These are phyloP conservation scores for Eupristina koningsbergeri DNA, from an alignment of 1,140 invertebrate species.

Conservation along the genomic window DNA sequence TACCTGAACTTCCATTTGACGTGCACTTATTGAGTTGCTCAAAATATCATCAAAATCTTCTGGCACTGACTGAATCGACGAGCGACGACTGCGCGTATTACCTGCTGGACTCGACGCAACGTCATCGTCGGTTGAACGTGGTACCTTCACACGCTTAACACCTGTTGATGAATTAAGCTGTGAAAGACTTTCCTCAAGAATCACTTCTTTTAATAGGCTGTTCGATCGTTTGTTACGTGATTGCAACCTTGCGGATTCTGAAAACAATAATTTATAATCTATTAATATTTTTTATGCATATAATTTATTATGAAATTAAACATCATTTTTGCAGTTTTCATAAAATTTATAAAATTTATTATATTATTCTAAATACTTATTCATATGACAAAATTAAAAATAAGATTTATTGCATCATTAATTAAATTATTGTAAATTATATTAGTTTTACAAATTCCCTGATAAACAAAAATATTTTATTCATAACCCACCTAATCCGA, in stretches of 20 bases:
- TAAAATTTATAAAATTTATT: too few relatives aligned
- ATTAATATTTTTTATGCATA: too few relatives aligned
- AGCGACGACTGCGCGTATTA: conserved; percentile 57
- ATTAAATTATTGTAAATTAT: too few relatives aligned
- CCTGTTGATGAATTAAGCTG: not conserved
- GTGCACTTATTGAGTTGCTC: conserved; percentile 43
- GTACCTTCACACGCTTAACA: not conserved
- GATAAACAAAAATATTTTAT: not conserved
- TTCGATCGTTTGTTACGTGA: conserved; percentile 43
- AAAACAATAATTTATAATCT: not conserved
- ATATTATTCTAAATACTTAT: too few relatives aligned
- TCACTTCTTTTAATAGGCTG: conserved; percentile 56
- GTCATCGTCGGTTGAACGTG: not conserved
- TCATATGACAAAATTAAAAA: too few relatives aligned
- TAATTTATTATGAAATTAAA: not conserved
- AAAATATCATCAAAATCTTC: conserved; percentile 62
- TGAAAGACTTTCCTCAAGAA: conserved; percentile 51
- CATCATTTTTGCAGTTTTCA: too few relatives aligned
- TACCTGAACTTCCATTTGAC: not conserved
- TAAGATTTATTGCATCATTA: too few relatives aligned
- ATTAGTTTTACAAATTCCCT: too few relatives aligned
- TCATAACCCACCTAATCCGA: conserved; percentile 1
- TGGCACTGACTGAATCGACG: conserved; percentile 60
- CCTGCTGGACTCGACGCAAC: conserved; percentile 46
- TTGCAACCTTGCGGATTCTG: not conserved